Conservation (phyloP, 2,888 invertebrate species). For the Dioctria rufipes region DNA sequence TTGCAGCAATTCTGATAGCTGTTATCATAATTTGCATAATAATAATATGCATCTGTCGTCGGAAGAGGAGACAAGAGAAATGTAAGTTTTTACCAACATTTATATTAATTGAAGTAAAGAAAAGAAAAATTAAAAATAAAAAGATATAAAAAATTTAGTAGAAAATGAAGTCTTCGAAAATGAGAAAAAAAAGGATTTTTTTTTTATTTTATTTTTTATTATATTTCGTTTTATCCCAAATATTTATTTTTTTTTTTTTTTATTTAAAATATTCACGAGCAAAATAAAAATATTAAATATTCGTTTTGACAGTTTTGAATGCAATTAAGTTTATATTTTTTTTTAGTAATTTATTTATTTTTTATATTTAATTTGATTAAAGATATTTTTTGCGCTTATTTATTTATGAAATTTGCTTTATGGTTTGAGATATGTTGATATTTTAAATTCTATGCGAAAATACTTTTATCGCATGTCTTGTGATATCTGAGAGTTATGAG, state of each 20-base stretch:
- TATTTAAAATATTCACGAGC: constrained; percentile 13
- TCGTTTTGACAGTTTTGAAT: constrained; percentile 19
- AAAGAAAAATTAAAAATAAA: no score
- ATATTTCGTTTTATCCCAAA: constrained; percentile 18
- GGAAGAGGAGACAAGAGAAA: constrained; percentile 77
- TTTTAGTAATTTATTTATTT: constrained; percentile 26
- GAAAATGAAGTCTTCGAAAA: background rate
- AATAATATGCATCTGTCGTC: constrained; percentile 87
- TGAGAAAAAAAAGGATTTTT: background rate
- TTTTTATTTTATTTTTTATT: constrained; percentile 44
- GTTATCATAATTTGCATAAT: constrained; percentile 88
- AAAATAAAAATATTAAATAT: constrained; percentile 18
- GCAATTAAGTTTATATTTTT: constrained; percentile 30
- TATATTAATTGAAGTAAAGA: background rate
- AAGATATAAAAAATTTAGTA: constrained; percentile 11
- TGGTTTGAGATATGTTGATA: constrained; percentile 17
- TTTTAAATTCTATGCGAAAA: constrained; percentile 42
- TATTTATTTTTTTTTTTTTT: constrained; percentile 5
- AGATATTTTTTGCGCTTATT: background rate
- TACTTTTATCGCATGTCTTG: constrained; percentile 38
- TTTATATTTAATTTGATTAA: constrained; percentile 25
- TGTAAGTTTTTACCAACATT: constrained; percentile 67
- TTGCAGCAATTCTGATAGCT: constrained; percentile 78
- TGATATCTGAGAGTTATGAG: constrained; percentile 50
- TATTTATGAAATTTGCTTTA: constrained; percentile 29